Evolutionary conservation across 1,140 invertebrate genomes (phyloP), one percentile per base, ranked within the genome.

Genomic region (Coboldia fuscipes): DNA sequence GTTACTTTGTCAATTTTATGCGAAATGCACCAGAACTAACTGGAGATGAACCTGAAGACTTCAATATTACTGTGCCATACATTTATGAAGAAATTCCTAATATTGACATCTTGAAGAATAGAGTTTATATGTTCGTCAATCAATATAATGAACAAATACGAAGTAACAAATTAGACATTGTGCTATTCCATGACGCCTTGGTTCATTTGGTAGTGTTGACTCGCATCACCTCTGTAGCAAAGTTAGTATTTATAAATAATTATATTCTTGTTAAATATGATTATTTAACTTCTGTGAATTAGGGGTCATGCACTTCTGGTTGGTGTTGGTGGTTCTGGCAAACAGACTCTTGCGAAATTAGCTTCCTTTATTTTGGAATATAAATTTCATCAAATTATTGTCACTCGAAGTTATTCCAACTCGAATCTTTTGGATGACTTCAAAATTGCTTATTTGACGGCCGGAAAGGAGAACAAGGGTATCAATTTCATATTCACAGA

Each of bases 401-500:
- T 85, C 12, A 72, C 80, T 7, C 72, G 63, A 42, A 41, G 57
- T 3, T 86, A 86, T 48, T 82, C 75, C 45, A 63, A 74, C 4
- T 65, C 56, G 30, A 85, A 82, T 56, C 66, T 88, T 37, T 66
- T 82, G 56, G 82, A 88, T 31, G 82, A 86, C 45, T 63, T 88
- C 32, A 78, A 82, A 49, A 62, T 62, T 45, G 51, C 86, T 33
- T 86, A 83, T 48, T 62, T 68, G 20, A 53, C 61, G 12, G 70
- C 76, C 26, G 79, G 70, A 3, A 54, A 66, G 21, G 66, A 72
- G 42, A 70, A 60, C 7, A 64, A 66, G 41, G 80, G 80, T 9
- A 65, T 81, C 6, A 72, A 75, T 0, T 88, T 88, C 46, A 77
- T 88, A 43, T 84, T 86, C 43, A 84, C 81, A 3, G 82, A 88